phyloP scores from a whole-genome alignment of 2,113 vertebrate genomes.

The Psophia crepitans region DNA sequence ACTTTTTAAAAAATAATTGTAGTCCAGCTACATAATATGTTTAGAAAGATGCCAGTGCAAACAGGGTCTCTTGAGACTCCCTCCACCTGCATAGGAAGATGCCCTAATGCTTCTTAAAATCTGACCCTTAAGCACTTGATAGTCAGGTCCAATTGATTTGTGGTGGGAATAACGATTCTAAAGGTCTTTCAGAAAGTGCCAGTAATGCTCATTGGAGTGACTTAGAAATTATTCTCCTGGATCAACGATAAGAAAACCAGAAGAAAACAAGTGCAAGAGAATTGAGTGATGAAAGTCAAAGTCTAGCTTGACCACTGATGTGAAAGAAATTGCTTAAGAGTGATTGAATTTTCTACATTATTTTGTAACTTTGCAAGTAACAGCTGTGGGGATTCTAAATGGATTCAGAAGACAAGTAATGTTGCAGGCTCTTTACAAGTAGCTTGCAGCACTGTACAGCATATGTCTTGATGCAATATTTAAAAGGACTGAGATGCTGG shows the following conservation, averaged over 20 bases:
- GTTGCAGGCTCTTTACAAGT: background rate
- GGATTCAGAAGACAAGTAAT: background rate
- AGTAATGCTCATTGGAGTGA: background rate
- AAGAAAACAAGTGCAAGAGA: background rate
- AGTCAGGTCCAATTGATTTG: background rate
- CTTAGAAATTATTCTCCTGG: background rate
- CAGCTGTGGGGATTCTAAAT: background rate
- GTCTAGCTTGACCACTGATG: background rate
- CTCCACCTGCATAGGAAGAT: background rate
- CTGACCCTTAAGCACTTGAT: background rate
- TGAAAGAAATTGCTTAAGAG: background rate
- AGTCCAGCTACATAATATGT: background rate
- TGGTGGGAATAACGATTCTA: background rate
- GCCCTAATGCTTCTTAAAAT: background rate
- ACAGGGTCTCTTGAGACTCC: background rate
- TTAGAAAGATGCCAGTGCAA: background rate
- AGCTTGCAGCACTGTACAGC: background rate
- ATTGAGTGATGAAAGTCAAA: background rate
- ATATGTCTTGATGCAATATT: background rate
- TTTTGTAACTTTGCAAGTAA: background rate
- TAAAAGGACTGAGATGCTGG: background rate
- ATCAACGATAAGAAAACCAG: background rate
- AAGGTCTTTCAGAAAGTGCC: background rate
- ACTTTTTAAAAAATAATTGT: background rate
- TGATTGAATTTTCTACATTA: background rate